phyloP scores from a whole-genome alignment of 2,113 vertebrate species.

The Xyliphius kryptos region DNA sequence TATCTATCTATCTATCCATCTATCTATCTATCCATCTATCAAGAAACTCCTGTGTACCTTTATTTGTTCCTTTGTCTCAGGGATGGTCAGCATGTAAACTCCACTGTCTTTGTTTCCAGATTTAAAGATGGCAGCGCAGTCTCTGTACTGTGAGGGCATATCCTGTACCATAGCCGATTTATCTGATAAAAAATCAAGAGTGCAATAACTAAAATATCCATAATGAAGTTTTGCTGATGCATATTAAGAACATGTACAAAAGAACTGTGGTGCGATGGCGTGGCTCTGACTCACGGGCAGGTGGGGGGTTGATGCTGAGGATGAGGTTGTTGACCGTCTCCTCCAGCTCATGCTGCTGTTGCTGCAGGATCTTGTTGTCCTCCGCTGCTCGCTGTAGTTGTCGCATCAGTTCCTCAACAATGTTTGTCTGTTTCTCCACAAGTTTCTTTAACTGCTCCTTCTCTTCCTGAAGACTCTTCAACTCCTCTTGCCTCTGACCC shows the following conservation, averaged over 20 bases:
- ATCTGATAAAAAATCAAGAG: slow-evolving; percentile 61
- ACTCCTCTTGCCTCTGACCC: slow-evolving; percentile 76
- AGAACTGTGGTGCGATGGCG: neutral
- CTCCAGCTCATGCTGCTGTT: slow-evolving; percentile 84
- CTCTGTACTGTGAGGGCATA: slow-evolving; percentile 69
- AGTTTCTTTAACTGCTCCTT: slow-evolving; percentile 84
- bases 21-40: too few relatives aligned
- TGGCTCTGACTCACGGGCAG: slow-evolving; percentile 59
- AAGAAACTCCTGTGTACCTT: too few relatives aligned
- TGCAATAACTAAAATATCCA: too few relatives aligned
- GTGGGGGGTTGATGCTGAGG: slow-evolving; percentile 66
- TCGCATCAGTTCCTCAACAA: slow-evolving; percentile 81
- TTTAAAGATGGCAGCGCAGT: slow-evolving; percentile 85
- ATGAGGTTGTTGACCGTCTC: slow-evolving; percentile 81
- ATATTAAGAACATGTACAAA: too few relatives aligned
- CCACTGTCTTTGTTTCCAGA: slow-evolving; percentile 78
- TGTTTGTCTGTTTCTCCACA: slow-evolving; percentile 74
- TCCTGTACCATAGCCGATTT: slow-evolving; percentile 70
- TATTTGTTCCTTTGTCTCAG: slow-evolving; percentile 75
- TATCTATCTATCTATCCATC: too few relatives aligned
- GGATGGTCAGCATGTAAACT: slow-evolving; percentile 75
- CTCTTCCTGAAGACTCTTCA: slow-evolving; percentile 77
- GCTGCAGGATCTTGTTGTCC: slow-evolving; percentile 82
- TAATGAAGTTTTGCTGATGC: too few relatives aligned
- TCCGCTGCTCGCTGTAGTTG: slow-evolving; percentile 77